phyloP scores from a whole-genome alignment of 2,113 vertebrate species.

The Chaetodon trifascialis region DNA sequence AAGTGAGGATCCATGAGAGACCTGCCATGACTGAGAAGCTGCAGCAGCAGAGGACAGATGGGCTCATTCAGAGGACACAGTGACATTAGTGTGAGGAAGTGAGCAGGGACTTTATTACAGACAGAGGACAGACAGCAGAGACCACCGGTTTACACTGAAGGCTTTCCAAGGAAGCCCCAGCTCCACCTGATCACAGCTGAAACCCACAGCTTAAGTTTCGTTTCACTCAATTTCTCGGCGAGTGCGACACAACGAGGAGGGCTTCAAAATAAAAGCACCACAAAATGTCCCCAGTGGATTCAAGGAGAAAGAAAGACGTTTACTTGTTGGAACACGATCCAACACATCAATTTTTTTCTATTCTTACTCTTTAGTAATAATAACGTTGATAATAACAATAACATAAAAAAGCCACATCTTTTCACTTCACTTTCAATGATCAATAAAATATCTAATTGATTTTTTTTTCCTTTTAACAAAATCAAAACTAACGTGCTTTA shows the following conservation, averaged over 20 bases:
- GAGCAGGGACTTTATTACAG: neutral
- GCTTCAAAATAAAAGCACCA: slow-evolving; percentile 7
- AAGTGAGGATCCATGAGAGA: slow-evolving; percentile 32
- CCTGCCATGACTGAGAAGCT: slow-evolving; percentile 17
- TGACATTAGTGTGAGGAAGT: neutral
- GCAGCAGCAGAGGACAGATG: neutral
- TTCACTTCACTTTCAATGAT: too few species aligned
- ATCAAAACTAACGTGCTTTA: too few species aligned
- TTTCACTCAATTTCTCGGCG: neutral
- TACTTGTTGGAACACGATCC: too few species aligned
- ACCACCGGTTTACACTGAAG: slow-evolving; percentile 13
- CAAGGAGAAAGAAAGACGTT: too few species aligned
- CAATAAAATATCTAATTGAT: too few species aligned
- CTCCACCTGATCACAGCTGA: neutral
- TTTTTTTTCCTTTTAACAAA: too few species aligned
- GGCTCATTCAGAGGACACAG: neutral
- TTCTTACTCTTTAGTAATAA: too few species aligned
- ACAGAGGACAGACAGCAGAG: neutral
- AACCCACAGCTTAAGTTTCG: neutral
- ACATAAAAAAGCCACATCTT: too few species aligned
- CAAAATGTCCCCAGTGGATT: neutral
- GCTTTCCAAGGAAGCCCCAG: too few species aligned
- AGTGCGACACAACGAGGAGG: too few species aligned
- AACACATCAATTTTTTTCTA: too few species aligned
- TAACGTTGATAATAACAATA: too few species aligned